Evolutionary conservation across 2,113 vertebrate species (phyloP).

Genomic region (Etia nguti): DNA sequence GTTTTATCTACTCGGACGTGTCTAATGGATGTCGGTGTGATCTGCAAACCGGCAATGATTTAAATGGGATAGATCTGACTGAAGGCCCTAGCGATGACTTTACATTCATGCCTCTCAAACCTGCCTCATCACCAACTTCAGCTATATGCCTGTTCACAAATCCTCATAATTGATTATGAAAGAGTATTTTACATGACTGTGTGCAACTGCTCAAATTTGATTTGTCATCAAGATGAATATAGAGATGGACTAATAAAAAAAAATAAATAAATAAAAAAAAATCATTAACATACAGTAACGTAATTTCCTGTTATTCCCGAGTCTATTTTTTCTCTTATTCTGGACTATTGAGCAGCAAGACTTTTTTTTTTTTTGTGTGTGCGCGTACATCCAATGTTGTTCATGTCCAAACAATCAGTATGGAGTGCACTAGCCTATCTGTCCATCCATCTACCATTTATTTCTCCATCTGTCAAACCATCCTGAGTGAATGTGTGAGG

Average conservation of each 20-base stretch:
- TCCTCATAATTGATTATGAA: neutral
- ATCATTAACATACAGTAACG: fast-evolving
- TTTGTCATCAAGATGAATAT: neutral
- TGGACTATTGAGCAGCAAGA: neutral
- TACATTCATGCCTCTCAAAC: neutral
- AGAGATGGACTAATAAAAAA: neutral
- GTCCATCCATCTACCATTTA: neutral
- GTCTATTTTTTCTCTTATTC: neutral
- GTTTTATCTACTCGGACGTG: neutral
- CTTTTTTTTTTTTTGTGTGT: neutral
- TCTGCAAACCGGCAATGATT: neutral
- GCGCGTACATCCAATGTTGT: neutral
- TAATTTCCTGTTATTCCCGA: neutral
- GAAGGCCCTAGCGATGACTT: neutral
- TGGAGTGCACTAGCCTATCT: neutral
- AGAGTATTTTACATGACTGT: neutral
- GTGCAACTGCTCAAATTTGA: neutral
- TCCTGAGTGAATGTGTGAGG: constrained; percentile 7
- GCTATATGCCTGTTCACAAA: neutral
- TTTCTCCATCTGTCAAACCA: constrained; percentile 33
- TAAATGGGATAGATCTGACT: neutral
- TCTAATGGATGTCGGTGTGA: neutral
- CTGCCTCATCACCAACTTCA: neutral
- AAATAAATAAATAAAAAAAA: neutral
- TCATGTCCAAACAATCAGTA: neutral